Percentiles rank a stretch among this genome's conserved stretches.
Conservation (phyloP, 1,140 invertebrate genomes). For the Cephus cinctus region DNA sequence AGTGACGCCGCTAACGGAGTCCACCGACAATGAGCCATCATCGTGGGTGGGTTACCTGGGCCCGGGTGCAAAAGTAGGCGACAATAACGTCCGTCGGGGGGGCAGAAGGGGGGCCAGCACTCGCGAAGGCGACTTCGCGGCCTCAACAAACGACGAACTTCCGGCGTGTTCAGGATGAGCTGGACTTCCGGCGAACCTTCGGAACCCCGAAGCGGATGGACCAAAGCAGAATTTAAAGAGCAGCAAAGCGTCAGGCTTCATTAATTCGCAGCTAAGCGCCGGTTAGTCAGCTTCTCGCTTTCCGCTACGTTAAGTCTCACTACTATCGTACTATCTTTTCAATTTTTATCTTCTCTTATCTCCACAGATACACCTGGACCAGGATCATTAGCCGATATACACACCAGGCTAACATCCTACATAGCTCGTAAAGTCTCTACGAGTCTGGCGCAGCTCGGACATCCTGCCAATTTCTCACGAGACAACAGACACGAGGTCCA, state of each 20-base stretch:
- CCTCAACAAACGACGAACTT: slow-evolving; percentile 15
- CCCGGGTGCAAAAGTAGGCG: slow-evolving; percentile 11
- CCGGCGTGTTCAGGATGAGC: slow-evolving; percentile 4
- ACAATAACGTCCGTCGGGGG: slow-evolving; percentile 17
- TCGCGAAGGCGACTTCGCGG: slow-evolving; percentile 16
- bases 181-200: neutral
- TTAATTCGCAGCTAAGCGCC: neutral
- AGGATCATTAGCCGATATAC: no score
- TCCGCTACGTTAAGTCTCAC: no score
- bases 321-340: no score
- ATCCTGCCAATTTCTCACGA: no score
- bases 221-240: neutral
- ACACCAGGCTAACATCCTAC: no score
- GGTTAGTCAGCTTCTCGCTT: neutral
- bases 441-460: no score
- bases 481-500: no score
- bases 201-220: neutral
- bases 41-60: slow-evolving; percentile 15
- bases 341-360: no score
- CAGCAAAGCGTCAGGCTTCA: neutral
- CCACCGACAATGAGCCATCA: no score
- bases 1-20: no score
- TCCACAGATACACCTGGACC: no score
- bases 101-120: slow-evolving; percentile 18
- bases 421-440: no score